phyloP scores from a whole-genome alignment of 30 jellyfish, hydroid and myxozoan species.

The Mastigias papua region DNA sequence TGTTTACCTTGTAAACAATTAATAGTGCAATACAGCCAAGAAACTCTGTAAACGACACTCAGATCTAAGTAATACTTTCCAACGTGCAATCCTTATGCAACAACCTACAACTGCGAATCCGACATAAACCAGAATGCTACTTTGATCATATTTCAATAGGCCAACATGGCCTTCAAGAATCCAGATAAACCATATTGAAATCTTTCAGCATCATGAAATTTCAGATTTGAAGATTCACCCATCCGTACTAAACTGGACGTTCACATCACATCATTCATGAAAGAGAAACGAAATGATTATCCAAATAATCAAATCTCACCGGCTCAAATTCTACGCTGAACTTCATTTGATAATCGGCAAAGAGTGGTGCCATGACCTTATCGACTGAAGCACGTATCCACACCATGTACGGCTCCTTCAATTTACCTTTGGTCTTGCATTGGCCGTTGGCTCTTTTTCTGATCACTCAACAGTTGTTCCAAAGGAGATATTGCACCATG shows the following conservation, averaged over 20 bases:
- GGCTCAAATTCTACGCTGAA: background rate
- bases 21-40: no score
- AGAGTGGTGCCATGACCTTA: background rate
- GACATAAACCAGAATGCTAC: no score
- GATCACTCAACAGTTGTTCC: conserved; percentile 91
- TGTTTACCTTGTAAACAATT: no score
- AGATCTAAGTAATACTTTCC: no score
- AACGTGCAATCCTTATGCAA: no score
- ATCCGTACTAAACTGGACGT: background rate
- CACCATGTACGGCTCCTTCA: no score
- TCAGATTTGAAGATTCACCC: no score
- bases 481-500: conserved; percentile 91
- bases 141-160: no score
- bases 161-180: background rate
- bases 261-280: no score
- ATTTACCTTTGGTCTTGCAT: conserved; percentile 17
- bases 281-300: background rate
- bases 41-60: no score
- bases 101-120: no score
- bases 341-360: no score
- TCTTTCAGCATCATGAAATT: background rate
- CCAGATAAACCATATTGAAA: background rate
- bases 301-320: background rate
- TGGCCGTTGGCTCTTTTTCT: conserved; percentile 79
- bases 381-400: background rate